Base-by-base conservation (phyloP, 2,888 invertebrate genomes). In the Pseudococcus longispinus region DNA sequence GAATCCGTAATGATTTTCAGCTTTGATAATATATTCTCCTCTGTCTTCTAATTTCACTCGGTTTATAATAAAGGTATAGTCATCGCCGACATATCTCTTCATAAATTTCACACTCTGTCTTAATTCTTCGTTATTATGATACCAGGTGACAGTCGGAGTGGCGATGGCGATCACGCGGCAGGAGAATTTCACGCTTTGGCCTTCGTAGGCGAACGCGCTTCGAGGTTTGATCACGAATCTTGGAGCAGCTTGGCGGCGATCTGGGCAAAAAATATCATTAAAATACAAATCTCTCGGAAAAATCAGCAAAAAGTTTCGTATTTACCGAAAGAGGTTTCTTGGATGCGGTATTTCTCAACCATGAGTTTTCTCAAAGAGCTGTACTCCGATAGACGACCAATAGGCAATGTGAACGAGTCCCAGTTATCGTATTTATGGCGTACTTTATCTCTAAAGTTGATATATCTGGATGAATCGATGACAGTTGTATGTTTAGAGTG, bases 51-150 rank as follows among this genome's bases (percentile, higher is more conserved):
- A 91, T 91, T 97, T 98, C 60, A 96, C 96, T 89, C 99, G 95
- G 92, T 98, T 99, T 89, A 99, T 98, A 89, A 98, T 95, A 91
- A 99, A 97, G 91, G 98, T 97, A 91, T 97, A 99, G 90, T 99
- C 98, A 89, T 98, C 97, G 87, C 96, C 97, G 74, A 95, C 93
- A 91, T 99, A 99, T 90, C 98, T 94, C 92, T 99, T 99, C 99
- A 99, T 99, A 91, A 96, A 98, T 92, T 99, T 99, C 89, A 98
- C 98, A 89, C 98, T 98, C 92, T 99, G 99, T 87, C 97, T 93
- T 87, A 99, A 92, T 90, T 98, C 98, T 90, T 94, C 93, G 91
- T 96, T 97, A 91, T 97, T 98, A 90, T 96, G 95, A 89, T 95
- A 96, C 99, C 99, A 99, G 29, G 97, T 96, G 88, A 99, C 94